Percentiles rank a stretch among this genome's conserved stretches.
Conservation (phyloP, 2,113 vertebrate species). For the Entomyzon cyanotis region DNA sequence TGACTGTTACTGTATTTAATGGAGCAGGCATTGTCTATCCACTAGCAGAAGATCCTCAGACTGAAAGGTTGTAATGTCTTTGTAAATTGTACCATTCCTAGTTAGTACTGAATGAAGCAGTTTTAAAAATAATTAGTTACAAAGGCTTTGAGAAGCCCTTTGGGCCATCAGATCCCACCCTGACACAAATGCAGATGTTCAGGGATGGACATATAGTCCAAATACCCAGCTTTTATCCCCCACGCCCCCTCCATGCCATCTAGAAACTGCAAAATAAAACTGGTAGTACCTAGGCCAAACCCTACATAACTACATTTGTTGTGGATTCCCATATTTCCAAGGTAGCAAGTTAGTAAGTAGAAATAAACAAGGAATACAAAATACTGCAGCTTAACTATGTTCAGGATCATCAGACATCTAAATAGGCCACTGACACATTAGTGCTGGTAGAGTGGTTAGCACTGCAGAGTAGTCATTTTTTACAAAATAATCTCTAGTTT, state of each 20-base stretch:
- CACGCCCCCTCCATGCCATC: fast-evolving
- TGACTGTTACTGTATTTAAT: background rate
- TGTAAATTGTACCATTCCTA: background rate
- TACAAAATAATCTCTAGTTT: background rate
- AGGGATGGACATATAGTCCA: background rate
- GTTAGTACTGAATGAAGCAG: background rate
- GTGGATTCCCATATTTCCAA: background rate
- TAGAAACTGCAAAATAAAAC: background rate
- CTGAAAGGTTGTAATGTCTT: background rate
- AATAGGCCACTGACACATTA: background rate
- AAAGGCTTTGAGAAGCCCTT: background rate
- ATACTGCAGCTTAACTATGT: background rate
- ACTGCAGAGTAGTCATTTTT: background rate
- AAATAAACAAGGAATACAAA: background rate
- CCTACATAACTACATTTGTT: background rate
- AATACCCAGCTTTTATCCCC: background rate
- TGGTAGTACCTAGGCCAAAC: background rate
- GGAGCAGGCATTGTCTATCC: background rate
- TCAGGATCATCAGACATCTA: background rate
- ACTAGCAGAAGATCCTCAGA: background rate
- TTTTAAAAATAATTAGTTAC: background rate
- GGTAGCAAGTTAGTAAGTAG: background rate
- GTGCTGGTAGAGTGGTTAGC: background rate
- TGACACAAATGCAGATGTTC: background rate
- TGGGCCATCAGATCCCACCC: background rate